Evolutionary conservation across 1,140 invertebrate species (phyloP), one percentile per base, ranked within the genome.

Genomic region (Lepidostoma basale): DNA sequence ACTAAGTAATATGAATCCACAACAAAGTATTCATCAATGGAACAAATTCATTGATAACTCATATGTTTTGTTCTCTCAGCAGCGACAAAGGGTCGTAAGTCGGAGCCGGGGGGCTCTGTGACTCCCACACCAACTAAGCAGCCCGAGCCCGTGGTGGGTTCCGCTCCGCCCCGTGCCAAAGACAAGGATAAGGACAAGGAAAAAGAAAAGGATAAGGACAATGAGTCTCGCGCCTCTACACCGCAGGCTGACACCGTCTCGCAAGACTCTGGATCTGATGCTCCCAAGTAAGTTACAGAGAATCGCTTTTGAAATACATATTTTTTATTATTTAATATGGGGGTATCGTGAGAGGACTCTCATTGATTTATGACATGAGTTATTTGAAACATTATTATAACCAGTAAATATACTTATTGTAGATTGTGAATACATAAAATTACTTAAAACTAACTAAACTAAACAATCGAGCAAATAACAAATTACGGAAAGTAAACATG

Each of bases 201-300:
- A 5, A 73, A 73, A 23, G 72, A 73, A 16, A 74, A 71, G 23
- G 72, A 74, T 9, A 64, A 69, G n/a, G 67, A 68, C 12, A n/a
- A 18, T 3, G 67, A 71, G 59, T 70, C 79, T 0, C 78, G 81
- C 66, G 77, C 80, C 1, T 77, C 77, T 8, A 82, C 81, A 62
- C 76, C 80, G n/a, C 78, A 78, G 26, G 78, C 78, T 45, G 81
- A 82, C 68, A 78, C 79, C 33, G 75, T 79, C 1, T 77, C 80
- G 1, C 79, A 76, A 10, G 81, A 83, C 39, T 83, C 81, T 0
- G 80, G 81, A 0, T 83, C 81, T 12, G 81, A 83, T 73, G 80
- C 81, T 63, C 79, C 80, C 23, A 81, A 80, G 81, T 83, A 71
- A 78, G 14, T 40, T n/a, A n/a, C n/a, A n/a, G n/a, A n/a, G n/a